Evolutionary conservation across 2,113 vertebrate species (phyloP).

Genomic region (Crotalus horridus): DNA sequence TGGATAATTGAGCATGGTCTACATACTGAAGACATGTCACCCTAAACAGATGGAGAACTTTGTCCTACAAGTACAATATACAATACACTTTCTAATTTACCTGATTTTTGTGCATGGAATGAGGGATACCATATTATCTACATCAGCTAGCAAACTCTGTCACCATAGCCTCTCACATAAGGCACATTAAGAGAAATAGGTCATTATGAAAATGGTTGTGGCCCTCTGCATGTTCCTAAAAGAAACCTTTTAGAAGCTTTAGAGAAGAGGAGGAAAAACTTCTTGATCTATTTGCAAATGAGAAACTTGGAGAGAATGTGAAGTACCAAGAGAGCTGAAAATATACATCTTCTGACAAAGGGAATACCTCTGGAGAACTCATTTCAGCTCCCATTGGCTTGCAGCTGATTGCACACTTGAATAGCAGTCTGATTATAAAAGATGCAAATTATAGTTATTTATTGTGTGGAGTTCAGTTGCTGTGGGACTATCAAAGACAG

Average conservation of each 20-base stretch:
- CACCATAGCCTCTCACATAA: background rate
- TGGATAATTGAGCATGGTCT: background rate
- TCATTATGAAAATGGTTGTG: background rate
- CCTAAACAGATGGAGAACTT: background rate
- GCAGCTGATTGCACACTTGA: conserved; percentile 36
- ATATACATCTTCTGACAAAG: conserved; percentile 5
- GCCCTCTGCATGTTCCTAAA: background rate
- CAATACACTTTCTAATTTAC: background rate
- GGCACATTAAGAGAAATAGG: background rate
- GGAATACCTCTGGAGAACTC: background rate
- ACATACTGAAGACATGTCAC: background rate
- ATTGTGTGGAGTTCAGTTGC: conserved; percentile 56
- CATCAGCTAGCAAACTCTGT: background rate
- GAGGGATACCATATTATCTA: background rate
- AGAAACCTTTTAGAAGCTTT: background rate
- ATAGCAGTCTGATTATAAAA: conserved; percentile 45
- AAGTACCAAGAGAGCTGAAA: background rate
- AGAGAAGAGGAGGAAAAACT: background rate
- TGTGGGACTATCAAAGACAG: conserved; percentile 34
- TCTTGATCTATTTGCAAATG: conserved; percentile 23
- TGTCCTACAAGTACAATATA: background rate
- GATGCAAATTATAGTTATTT: conserved; percentile 54
- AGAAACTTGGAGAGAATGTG: conserved; percentile 19
- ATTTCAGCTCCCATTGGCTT: conserved; percentile 30
- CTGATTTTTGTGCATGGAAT: background rate